Evolutionary conservation across 2,797 vertebrate species (phyloP).

Genomic region (Picus viridis): DNA sequence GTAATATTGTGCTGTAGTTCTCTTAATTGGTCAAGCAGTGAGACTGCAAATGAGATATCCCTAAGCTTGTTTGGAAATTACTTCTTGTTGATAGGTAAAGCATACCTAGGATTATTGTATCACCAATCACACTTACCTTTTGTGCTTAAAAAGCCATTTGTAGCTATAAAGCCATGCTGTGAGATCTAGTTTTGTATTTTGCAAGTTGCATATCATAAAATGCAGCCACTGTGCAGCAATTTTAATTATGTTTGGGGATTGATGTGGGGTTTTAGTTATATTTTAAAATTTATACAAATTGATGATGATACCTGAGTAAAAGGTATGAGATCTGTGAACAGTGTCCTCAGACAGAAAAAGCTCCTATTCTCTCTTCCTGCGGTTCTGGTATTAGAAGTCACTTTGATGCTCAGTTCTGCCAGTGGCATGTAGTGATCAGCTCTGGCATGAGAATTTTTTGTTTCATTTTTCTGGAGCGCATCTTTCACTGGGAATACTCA

Average conservation of each 20-base stretch:
- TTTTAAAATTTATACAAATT: background rate
- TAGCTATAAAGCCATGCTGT: slow-evolving; percentile 44
- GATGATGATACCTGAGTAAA: background rate
- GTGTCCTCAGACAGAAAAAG: background rate
- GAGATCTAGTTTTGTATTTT: slow-evolving; percentile 38
- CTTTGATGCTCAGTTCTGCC: background rate
- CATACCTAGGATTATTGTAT: slow-evolving; percentile 27
- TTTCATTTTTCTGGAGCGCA: background rate
- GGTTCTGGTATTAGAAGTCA: background rate
- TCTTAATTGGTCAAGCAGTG: slow-evolving; percentile 52
- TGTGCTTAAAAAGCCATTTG: slow-evolving; percentile 55
- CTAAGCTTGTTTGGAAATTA: slow-evolving; percentile 37
- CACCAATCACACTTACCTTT: slow-evolving; percentile 42
- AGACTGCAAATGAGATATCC: slow-evolving; percentile 52
- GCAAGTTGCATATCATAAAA: slow-evolving; percentile 1
- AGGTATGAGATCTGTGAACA: background rate
- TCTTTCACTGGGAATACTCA: background rate
- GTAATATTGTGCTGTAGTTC: background rate
- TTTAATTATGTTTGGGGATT: background rate
- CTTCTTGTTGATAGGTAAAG: slow-evolving; percentile 35
- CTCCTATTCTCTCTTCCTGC: background rate
- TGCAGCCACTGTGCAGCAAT: slow-evolving; percentile 4
- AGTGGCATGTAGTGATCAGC: background rate
- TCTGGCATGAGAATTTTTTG: background rate
- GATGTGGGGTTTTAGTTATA: background rate